Evolutionary conservation across 2,888 invertebrate genomes (phyloP), one percentile per base, ranked within the genome.

Genomic region (Bombyx huttoni): DNA sequence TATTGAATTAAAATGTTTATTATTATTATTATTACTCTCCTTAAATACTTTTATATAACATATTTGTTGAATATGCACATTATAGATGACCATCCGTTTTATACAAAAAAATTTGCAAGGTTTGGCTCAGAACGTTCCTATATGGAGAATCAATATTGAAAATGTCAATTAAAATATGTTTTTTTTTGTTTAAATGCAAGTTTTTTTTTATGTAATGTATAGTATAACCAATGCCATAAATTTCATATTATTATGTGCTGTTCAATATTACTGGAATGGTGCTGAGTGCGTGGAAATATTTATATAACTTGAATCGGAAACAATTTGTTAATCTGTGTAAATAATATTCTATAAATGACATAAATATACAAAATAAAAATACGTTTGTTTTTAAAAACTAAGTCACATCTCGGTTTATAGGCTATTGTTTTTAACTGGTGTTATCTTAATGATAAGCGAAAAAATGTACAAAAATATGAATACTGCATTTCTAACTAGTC

Each of bases 401-500:
- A 83, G 83, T 85, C 86, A 85, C 85, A 84, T 84, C 78, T 70
- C 73, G 77, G 80, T 83, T 85, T 76, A 73, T 75, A 72, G 70
- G 73, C 75, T 80, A 78, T 81, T 80, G 76, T 79, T 78, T 80
- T 79, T 84, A 85, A 78, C 81, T 73, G 81, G 78, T 84, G 86
- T 87, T 88, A 87, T 79, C 74, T 75, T 87, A 87, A 78, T 87
- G 70, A 70, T 87, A 87, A 81, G 86, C 73, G 71, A 79, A 80
- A 40, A 80, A 78, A 67, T 87, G 87, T 88, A 87, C 86, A 86
- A 86, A 84, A 78, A 73, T 75, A 79, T 73, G 61, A 79, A 75
- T 75, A 78, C 75, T 84, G 85, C 85, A 86, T 88, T 88, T 87
- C 82, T 79, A 70, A 80, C 86, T 87, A 88, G 88, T 88, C 86